Base-by-base conservation (phyloP, 2,113 vertebrate species). In the Cervus canadensis region DNA sequence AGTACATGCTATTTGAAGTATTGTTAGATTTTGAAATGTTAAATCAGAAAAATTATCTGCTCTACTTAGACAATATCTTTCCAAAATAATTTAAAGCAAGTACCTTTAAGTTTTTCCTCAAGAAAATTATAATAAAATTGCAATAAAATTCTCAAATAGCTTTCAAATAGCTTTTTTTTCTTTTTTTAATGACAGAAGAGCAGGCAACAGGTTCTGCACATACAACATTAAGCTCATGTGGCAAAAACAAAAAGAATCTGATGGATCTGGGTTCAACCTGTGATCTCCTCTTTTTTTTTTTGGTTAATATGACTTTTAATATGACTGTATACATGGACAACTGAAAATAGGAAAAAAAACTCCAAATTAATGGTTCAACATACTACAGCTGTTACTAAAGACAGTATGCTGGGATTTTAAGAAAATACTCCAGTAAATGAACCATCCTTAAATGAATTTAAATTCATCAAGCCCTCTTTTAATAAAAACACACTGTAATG, bases 311-410 rank as follows among this genome's bases (percentile, higher is more conserved):
- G 48, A 50, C 82, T 96, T 98, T 98, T 86, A 97, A 94, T 95
- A 90, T 98, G 96, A 97, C 98, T 98, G 87, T 45, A 96, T 98
- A 99, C 98, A 99, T 81, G 98, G 97, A 98, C 97, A 98, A 98
- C 91, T 98, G 92, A 98, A 95, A 98, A 98, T 64, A 95, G 96
- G 94, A 98, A 97, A 92, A 71, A 54, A 74, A 62, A 86, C 97
- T 89, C 82, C 97, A 98, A 89, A 96, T 98, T 98, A 64, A 97
- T 97, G 21, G 86, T 98, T 98, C 97, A 98, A 95, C 74, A 94
- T 95, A 94, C 97, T 97, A 98, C 97, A 98, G 82, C 86, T 97
- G 64, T 98, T 98, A 96, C 64, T 98, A 94, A 98, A 98, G 74
- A 95, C 84, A 43, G 94, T 97, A 89, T 94, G 76, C 96, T 87